Conservation (phyloP, 2,888 invertebrate species). For the Idaea aversata region DNA sequence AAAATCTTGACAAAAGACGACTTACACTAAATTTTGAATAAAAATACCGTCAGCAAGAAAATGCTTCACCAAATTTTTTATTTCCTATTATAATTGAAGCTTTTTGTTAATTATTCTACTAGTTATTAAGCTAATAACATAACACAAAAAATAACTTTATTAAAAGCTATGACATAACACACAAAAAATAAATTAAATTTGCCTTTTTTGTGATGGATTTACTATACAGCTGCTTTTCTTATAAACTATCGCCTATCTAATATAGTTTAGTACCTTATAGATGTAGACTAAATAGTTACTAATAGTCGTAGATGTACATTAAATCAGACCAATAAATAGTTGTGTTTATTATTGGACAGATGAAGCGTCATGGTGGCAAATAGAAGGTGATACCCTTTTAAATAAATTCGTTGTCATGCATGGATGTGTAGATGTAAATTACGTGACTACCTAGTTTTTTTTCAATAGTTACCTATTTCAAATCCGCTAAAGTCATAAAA, state of each 20-base stretch:
- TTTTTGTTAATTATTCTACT: too few relatives aligned
- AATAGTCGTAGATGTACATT: background rate
- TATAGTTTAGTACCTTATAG: background rate
- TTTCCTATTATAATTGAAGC: too few relatives aligned
- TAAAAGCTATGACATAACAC: too few relatives aligned
- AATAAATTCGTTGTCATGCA: slow-evolving; percentile 25
- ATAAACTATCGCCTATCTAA: background rate
- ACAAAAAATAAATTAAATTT: too few relatives aligned
- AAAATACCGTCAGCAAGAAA: too few relatives aligned
- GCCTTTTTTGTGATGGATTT: too few relatives aligned
- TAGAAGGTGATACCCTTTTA: slow-evolving; percentile 62
- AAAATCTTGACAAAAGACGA: too few relatives aligned
- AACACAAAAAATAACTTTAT: too few relatives aligned
- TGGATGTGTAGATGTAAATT: slow-evolving; percentile 28
- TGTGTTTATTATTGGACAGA: slow-evolving; percentile 58
- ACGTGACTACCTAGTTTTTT: background rate
- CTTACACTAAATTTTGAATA: too few relatives aligned
- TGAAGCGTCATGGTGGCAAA: slow-evolving; percentile 70
- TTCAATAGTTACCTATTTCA: background rate
- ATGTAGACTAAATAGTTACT: background rate
- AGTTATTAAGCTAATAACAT: too few relatives aligned
- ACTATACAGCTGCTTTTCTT: background rate
- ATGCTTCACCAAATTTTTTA: too few relatives aligned
- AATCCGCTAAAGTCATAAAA: background rate
- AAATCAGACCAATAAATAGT: slow-evolving; percentile 18